Conservation (phyloP, 2,113 vertebrate genomes). For the Hymenochirus boettgeri region DNA sequence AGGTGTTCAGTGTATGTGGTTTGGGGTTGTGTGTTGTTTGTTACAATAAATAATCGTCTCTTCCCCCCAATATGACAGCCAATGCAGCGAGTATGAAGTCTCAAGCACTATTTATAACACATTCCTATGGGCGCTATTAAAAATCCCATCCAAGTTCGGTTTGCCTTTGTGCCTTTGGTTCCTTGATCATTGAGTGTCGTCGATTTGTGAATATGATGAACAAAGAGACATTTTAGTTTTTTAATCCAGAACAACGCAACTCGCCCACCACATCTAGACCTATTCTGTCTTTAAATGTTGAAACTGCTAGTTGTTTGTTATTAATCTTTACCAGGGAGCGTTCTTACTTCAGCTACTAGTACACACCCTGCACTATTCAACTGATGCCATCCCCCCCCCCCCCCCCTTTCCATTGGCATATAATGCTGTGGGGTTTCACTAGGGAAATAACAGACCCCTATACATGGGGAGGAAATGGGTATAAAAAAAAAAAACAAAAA, state of each 20-base stretch:
- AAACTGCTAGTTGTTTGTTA: neutral
- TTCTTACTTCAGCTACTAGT: neutral
- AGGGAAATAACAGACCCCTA: too few relatives aligned
- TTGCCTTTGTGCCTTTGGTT: neutral
- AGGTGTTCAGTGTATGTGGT: too few relatives aligned
- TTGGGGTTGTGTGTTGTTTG: too few relatives aligned
- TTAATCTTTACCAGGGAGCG: neutral
- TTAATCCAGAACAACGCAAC: neutral
- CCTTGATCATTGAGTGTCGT: neutral
- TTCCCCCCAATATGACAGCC: neutral
- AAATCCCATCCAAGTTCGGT: neutral
- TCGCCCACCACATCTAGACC: neutral
- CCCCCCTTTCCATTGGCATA: too few relatives aligned
- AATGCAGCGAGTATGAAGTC: neutral
- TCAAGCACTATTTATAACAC: neutral
- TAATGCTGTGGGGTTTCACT: too few relatives aligned
- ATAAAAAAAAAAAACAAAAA: too few relatives aligned
- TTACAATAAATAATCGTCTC: too few relatives aligned
- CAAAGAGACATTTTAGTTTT: neutral
- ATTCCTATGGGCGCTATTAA: neutral
- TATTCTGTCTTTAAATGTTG: neutral
- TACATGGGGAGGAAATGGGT: too few relatives aligned
- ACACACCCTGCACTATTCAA: neutral
- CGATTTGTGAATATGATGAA: neutral
- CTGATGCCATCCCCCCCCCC: too few relatives aligned